phyloP scores from a whole-genome alignment of 2,797 vertebrate species.

The Micrastur ruficollis region DNA sequence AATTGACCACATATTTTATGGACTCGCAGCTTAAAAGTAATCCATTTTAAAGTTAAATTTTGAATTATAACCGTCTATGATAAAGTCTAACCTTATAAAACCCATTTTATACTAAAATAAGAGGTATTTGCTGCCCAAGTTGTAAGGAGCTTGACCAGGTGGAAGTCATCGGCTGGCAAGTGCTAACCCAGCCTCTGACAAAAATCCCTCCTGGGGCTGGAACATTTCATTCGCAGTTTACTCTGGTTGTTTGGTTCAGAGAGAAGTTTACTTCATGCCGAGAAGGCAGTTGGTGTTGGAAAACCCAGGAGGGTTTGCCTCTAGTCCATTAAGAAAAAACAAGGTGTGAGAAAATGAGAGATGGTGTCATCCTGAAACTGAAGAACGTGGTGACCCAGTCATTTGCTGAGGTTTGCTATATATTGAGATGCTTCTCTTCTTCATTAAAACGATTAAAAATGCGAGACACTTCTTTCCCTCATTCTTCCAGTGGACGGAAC shows the following conservation, averaged over 20 bases:
- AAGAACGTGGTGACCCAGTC: neutral
- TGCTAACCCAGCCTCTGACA: neutral
- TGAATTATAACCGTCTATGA: neutral
- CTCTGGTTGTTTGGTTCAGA: accelerated
- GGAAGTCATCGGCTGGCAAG: neutral
- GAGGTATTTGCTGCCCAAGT: neutral
- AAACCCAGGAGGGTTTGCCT: neutral
- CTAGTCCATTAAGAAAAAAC: too few species aligned
- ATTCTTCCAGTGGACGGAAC: accelerated
- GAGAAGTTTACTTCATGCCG: neutral
- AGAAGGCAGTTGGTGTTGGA: neutral
- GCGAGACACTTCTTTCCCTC: neutral
- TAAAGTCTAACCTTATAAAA: neutral
- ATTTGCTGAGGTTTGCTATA: neutral
- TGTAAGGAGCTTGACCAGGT: neutral
- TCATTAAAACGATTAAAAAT: neutral
- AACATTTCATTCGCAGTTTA: neutral
- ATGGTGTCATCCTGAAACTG: neutral
- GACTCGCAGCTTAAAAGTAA: neutral
- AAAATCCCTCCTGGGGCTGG: neutral
- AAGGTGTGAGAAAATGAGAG: neutral
- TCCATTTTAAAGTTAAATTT: neutral
- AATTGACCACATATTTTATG: neutral
- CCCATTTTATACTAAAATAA: neutral
- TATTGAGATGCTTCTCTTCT: neutral